Evolutionary conservation across 2,888 invertebrate species (phyloP), one percentile per base, ranked within the genome.

Genomic region (Eumerus sabulonum): DNA sequence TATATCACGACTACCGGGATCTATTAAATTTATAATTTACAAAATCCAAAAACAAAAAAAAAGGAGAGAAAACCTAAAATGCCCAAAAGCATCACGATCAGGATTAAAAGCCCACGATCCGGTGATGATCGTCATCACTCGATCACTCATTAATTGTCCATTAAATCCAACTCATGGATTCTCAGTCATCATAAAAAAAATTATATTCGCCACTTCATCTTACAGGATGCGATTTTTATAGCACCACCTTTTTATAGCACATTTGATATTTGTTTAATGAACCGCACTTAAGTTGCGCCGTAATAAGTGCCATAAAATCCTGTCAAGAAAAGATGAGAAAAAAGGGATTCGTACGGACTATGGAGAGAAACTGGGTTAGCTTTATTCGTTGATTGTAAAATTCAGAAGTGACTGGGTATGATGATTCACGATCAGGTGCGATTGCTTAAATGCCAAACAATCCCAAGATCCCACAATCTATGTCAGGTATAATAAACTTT

Each of bases 401-500:
- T 60, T 47, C 14, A 16, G 19, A 40, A 40, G 51, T 27, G 27
- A 27, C 27, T 2, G 7, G 3, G 27, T 27, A 4, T 27, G 27
- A 27, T 7, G 27, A 27, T 7, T 27, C 27, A 27, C 27, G 27
- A 7, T 7, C n/a, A n/a, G n/a, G 27, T 7, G 7, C 7, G 27
- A 27, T 27, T 27, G 27, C 3, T 27, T 4, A 27, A 27, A 27
- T 27, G 27, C 27, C 27, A 27, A 27, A 27, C 27, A 27, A 27
- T 27, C 27, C 27, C 27, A 27, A 27, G 27, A 27, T 27, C 27
- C 27, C 27, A 27, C 27, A 71, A 76, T 76, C 64, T 71, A 76
- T 76, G 76, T 76, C 71, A 71, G 66, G 53, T 62, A 64, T 71
- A 76, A 76, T 72, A 66, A 76, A 71, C 76, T 66, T 48, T 66